A percentile compares a stretch with the other conserved stretches of the same genome.
These are phyloP conservation scores for Pseudorhiza aurosa DNA, from an alignment of 30 jellyfish, hydroid and myxozoan genomes.

Conservation along the genomic window DNA sequence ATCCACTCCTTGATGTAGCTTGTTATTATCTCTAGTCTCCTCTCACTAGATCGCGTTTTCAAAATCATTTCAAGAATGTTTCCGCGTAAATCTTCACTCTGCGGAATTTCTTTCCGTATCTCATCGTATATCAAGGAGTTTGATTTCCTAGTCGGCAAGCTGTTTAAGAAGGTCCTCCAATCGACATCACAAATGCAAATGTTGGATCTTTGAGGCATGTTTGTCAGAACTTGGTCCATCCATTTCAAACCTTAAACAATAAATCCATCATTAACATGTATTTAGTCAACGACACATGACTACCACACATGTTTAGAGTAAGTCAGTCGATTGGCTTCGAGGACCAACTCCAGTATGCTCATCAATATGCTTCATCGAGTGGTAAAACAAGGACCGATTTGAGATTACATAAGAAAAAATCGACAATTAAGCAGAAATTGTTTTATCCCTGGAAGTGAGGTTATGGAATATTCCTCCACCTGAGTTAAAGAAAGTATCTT, in stretches of 20 bases:
- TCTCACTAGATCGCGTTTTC: constrained; percentile 31
- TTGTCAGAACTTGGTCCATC: constrained; percentile 63
- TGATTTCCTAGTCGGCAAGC: constrained; percentile 51
- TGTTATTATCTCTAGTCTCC: constrained; percentile 28
- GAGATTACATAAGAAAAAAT: no score
- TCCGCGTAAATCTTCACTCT: constrained; percentile 10
- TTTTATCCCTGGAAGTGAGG: no score
- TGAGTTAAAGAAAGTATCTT: no score
- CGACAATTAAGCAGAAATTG: no score
- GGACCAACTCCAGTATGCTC: no score
- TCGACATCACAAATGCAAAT: constrained; percentile 72
- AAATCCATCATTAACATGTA: no score
- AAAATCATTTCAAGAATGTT: constrained; percentile 47
- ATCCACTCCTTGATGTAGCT: constrained; percentile 57
- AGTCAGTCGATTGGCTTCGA: no score
- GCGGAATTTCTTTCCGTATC: constrained; percentile 49
- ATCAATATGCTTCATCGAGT: no score
- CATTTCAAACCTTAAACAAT: constrained; percentile 60
- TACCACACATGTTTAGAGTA: no score
- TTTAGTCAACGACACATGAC: background rate
- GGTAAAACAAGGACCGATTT: no score
- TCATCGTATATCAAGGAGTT: constrained; percentile 41
- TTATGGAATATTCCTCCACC: no score
- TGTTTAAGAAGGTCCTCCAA: constrained; percentile 49
- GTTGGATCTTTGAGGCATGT: constrained; percentile 48